A percentile compares a stretch with the other conserved stretches of the same genome.
These are phyloP conservation scores for Silurus glanis DNA, from an alignment of 2,113 vertebrate genomes.

Conservation along the genomic window DNA sequence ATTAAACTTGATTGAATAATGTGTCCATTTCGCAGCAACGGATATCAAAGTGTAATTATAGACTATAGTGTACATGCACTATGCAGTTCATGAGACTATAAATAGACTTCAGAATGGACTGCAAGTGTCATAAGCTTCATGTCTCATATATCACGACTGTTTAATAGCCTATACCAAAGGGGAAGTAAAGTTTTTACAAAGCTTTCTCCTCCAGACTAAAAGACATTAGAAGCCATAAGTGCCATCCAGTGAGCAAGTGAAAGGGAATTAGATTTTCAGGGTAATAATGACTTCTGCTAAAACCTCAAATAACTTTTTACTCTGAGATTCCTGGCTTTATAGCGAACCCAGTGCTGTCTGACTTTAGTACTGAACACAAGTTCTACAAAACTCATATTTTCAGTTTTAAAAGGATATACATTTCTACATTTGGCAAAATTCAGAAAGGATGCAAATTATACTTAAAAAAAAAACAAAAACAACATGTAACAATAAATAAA, in stretches of 20 bases:
- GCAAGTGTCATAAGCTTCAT: conserved; percentile 21
- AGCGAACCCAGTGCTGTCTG: not conserved
- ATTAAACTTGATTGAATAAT: not conserved
- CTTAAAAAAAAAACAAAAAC: not conserved
- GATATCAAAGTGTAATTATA: conserved; percentile 22
- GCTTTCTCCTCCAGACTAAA: not conserved
- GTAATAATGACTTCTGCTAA: not conserved
- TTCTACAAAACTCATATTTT: not conserved
- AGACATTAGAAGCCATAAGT: not conserved
- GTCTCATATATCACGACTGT: conserved; percentile 32
- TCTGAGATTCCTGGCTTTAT: not conserved
- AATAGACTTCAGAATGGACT: conserved; percentile 42
- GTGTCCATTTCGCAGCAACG: conserved; percentile 3
- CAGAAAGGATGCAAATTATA: no score
- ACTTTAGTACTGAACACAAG: not conserved
- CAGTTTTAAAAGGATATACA: not conserved
- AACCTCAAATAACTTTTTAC: not conserved
- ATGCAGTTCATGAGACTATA: conserved; percentile 37
- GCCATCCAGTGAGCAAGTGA: not conserved
- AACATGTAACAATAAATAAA: not conserved
- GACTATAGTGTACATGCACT: conserved; percentile 29
- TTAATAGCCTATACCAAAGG: not conserved
- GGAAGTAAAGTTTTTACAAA: conserved; percentile 6
- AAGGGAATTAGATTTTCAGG: conserved; percentile 14
- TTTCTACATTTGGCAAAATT: no score